Base-by-base conservation (phyloP, 2,797 vertebrate genomes). In the Silurus lanzhouensis region DNA sequence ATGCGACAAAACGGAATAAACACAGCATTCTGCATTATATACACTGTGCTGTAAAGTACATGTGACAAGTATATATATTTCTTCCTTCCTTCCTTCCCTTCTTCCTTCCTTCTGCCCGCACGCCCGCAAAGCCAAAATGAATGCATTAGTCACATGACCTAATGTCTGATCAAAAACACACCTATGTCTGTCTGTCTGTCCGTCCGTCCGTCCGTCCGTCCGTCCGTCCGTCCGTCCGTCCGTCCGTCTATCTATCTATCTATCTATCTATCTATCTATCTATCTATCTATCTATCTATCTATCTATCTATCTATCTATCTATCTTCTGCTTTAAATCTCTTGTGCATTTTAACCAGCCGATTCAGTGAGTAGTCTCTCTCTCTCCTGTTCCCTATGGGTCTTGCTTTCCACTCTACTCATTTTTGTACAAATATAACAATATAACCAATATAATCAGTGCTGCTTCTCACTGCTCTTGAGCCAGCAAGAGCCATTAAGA, bases 141-240 rank as follows among this genome's bases (percentile, higher is more conserved):
- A 46, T 44, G 15, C 4, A 22, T 44, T 46, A 71, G 10, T 52
- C 48, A 52, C 8, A 52, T 52, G 48, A 52, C 48, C 48, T 52
- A 52, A 52, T 52, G 38, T 38, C 38, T 38, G 38, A 38, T 38
- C 38, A 38, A 3, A 38, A 38, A 5, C 38, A 38, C 38, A 38
- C 38, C 38, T 38, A 38, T 5, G 27, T 31, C 31, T 31, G 2
- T 31, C 31, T 31, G 2, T 31, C 31, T 31, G 2, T 31, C 31
- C 1, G 2, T 31, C 31, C 1, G 2, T 31, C 31, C 2, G 2
- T 38, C 31, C 31, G 1, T 38, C 31, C 31, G 2, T 31, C 31
- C 1, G 2, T 38, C 38, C 0, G 2, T 38, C 38, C 0, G 2
- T 38, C 38, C 0, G 4, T 38, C 38, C 0, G 4, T 38, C 38